Evolutionary conservation across 2,888 invertebrate genomes (phyloP), one percentile per base, ranked within the genome.

Genomic region (Cistogaster globosa): DNA sequence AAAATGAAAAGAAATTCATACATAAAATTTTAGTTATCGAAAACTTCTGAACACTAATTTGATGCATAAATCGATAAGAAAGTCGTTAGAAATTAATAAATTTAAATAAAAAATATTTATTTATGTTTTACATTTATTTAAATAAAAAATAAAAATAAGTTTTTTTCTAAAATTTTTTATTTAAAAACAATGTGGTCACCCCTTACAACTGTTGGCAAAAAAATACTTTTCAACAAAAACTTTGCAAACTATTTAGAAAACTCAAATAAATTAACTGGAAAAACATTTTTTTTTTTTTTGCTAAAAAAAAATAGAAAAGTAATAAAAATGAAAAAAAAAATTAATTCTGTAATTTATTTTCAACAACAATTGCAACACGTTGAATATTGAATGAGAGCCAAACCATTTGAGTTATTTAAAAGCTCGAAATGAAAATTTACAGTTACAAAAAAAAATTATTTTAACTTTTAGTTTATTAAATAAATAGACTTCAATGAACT

Each of bases 351-450:
- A 51, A 16, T 53, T 62, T 71, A n/a, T n/a, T 12, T 36, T 16
- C 38, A 38, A 55, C 8, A 67, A 67, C 48, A 67, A 48, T 36
- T 38, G 67, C 67, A 67, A 67, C 76, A 76, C 58, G 76, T 67
- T 58, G 57, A 22, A 57, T 58, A 67, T 57, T 32, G 38, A 58
- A 75, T 55, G 51, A 18, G n/a, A n/a, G 16, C 58, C 58, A 36
- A 2, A n/a, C 18, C 20, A n/a, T 2, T 32, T 16, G 22, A 16
- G 14, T 2, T 42, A 22, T 20, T 45, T 63, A 45, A 9, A 22
- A 16, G 16, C 14, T 45, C 12, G 5, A 45, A 45, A n/a, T 5
- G 9, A 26, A 26, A 20, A 48, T n/a, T 48, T 63, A 45, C 9
- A 63, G 22, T 45, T 6, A 45, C 9, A 65, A 48, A 65, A 12